Conservation (phyloP, 2,113 vertebrate species). For the Oryzias celebensis region DNA sequence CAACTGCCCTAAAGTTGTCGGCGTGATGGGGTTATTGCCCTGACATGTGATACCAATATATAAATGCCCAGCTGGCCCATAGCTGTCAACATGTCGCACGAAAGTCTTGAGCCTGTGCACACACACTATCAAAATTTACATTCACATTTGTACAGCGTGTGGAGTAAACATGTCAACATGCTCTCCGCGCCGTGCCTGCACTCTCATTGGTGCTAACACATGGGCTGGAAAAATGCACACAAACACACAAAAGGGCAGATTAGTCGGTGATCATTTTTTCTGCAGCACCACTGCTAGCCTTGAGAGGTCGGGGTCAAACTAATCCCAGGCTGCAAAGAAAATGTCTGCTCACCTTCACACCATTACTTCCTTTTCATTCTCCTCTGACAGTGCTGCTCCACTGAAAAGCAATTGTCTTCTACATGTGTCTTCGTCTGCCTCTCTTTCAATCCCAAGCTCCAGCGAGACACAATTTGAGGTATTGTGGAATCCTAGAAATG, state of each 20-base stretch:
- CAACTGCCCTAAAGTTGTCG: slow-evolving; percentile 61
- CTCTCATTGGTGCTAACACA: not conserved
- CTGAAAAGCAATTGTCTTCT: slow-evolving; percentile 29
- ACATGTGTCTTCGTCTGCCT: slow-evolving; percentile 2
- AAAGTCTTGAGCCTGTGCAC: slow-evolving; percentile 20
- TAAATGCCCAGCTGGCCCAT: slow-evolving; percentile 45
- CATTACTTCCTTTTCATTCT: slow-evolving; percentile 36
- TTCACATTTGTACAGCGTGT: not conserved
- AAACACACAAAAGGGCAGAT: slow-evolving; percentile 6
- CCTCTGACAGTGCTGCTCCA: slow-evolving; percentile 23
- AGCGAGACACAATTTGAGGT: slow-evolving; percentile 44
- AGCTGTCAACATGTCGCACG: slow-evolving; percentile 41
- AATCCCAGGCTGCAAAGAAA: slow-evolving; percentile 34
- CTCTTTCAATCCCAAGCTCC: slow-evolving; percentile 37
- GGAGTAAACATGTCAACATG: not conserved
- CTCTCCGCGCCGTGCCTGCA: not conserved
- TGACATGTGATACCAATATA: slow-evolving; percentile 49
- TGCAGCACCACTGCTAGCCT: slow-evolving; percentile 25
- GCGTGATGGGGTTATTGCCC: slow-evolving; percentile 36
- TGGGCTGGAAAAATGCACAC: slow-evolving; percentile 3
- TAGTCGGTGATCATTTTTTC: slow-evolving; percentile 35
- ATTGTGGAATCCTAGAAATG: slow-evolving; percentile 55
- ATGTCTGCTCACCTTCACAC: slow-evolving; percentile 2
- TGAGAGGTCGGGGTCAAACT: slow-evolving; percentile 49
- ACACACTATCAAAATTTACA: slow-evolving; percentile 27